Conservation (phyloP, 1,140 invertebrate species). For the Bombus vancouverensis region DNA sequence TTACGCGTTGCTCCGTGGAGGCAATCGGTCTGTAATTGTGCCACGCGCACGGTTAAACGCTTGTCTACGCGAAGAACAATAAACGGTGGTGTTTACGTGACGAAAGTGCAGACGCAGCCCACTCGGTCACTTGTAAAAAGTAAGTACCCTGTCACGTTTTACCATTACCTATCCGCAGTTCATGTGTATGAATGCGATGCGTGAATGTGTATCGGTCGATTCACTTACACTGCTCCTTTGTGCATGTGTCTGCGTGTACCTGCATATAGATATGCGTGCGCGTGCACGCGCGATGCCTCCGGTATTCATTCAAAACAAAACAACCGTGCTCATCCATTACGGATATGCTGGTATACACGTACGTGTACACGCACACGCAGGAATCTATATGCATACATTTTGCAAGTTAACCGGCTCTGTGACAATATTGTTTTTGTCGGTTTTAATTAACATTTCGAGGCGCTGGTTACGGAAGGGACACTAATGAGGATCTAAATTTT, state of each 20-base stretch:
- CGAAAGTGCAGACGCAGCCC: conserved; percentile 67
- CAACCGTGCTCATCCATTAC: conserved; percentile 54
- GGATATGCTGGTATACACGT: not conserved
- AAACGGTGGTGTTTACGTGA: conserved; percentile 62
- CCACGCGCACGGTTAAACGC: conserved; percentile 44
- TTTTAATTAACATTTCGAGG: conserved; percentile 42
- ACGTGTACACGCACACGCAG: not conserved
- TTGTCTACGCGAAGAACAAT: conserved; percentile 46
- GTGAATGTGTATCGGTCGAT: not conserved
- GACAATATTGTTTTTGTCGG: conserved; percentile 36
- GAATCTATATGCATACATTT: not conserved
- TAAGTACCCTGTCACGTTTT: conserved; percentile 59
- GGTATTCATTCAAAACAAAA: conserved; percentile 63
- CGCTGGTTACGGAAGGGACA: not conserved
- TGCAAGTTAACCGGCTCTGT: not conserved
- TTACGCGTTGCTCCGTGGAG: conserved; percentile 55
- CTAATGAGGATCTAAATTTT: conserved; percentile 17
- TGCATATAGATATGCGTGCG: not conserved
- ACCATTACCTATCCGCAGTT: not conserved
- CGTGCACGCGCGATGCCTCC: conserved; percentile 21
- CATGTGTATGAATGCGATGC: not conserved
- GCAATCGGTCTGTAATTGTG: conserved; percentile 51
- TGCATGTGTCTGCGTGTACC: not conserved
- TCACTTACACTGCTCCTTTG: not conserved
- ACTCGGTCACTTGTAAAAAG: conserved; percentile 68